Base-by-base conservation (phyloP, 2,113 vertebrate genomes). In the Halichoerus grypus region DNA sequence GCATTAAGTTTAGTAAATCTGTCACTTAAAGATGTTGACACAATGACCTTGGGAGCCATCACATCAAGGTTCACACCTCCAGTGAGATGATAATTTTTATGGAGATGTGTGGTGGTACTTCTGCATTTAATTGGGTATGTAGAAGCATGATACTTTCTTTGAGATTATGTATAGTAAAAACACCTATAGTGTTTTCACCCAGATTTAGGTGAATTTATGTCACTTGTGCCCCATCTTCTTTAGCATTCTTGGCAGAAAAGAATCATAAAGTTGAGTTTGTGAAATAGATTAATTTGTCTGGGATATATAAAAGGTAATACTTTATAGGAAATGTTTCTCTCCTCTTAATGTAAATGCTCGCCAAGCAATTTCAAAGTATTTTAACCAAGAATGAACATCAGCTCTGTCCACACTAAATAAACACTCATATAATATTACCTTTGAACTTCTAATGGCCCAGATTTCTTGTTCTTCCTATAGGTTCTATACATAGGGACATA, bases 11-110 rank as follows among this genome's bases (percentile, higher is more conserved):
- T 96, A 97, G 51, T 63, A 97, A 97, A 98, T 81, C 80, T 98
- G 84, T 96, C 97, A 96, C 87, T 91, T 96, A 96, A 98, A 97
- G 94, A 97, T 97, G 83, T 93, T 98, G 69, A 76, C 97, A 98
- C 94, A 97, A 95, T 97, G 98, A 97, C 94, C 57, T 53, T 16
- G 74, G 98, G 82, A 98, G 93, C 67, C 36, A 84, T 69, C 19
- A 5, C 39, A 55, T 91, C 55, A 46, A 91, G 46, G 18, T 93
- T 57, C 36, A 86, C 51, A 57, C 4, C 12, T 91, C 36, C 22
- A 72, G 24, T 13, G 49, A 96, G 19, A 63, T 69, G 26, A 74
- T 10, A 46, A 36, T n/a, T 72, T 80, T 89, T 92, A 61, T 24
- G 18, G 51, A 80, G 5, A 53, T 91, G 7, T 71, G 6, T 67